Base-by-base conservation (phyloP, 2,888 invertebrate genomes). In the Eupithecia dodoneata region DNA sequence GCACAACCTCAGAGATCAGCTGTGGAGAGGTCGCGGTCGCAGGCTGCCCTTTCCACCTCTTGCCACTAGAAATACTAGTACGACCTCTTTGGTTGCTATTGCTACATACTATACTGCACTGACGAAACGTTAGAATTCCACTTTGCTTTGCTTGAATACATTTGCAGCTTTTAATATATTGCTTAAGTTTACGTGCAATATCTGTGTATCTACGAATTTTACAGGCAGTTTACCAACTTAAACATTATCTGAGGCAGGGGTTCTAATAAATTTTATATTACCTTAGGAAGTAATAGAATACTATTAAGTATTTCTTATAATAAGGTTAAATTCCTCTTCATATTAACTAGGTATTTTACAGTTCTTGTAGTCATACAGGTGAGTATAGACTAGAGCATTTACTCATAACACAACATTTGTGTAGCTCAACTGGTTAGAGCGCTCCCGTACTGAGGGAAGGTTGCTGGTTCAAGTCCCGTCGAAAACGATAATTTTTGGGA, bases 1-100 rank as follows among this genome's bases (percentile, higher is more conserved):
- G 82, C 87, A 81, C 85, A 87, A 87, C 81, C 85, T 87, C 83
- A 84, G 82, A 84, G 87, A 87, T 86, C 88, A 88, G 89, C 89
- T 87, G 88, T 81, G 84, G 81, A 82, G 87, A 87, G 90, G 90
- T 90, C 90, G 85, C 81, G 84, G 85, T 83, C 86, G 83, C 83
- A 76, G 81, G 79, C 81, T 84, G 86, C 88, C 90, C 88, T 90
- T 89, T 91, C 88, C 87, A 89, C 85, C 84, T 82, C 77, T 83
- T 81, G 80, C 79, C 73, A 73, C 79, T 71, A 66, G 59, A 72
- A 70, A 63, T 63, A 63, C 63, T 70, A 69, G 76, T 76, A 49
- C 67, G 30, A 73, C 65, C 65, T 75, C 65, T 77, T 75, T 41
- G 49, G 70, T 70, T 70, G 70, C 66, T 66, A 66, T 44, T 44